Conservation (phyloP, 2,888 invertebrate species). For the Clunio marinus region DNA sequence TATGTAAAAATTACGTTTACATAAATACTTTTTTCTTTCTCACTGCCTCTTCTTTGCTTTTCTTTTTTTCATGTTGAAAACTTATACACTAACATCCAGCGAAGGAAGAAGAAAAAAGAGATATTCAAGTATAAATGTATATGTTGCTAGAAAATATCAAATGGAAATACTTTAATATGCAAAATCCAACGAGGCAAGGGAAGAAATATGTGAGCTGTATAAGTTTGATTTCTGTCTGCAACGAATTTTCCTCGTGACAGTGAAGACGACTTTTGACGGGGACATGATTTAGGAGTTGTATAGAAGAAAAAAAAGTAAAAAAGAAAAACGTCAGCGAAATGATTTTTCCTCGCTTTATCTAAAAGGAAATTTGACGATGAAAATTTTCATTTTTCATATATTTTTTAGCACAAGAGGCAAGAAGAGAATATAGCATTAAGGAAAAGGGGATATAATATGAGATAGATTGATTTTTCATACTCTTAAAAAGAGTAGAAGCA, state of each 20-base stretch:
- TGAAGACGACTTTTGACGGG: background rate
- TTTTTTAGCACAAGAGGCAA: background rate
- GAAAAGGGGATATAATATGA: conserved; percentile 23
- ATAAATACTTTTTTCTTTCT: too few relatives aligned
- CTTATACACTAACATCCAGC: conserved; percentile 27
- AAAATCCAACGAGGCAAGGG: background rate
- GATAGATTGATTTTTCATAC: conserved; percentile 25
- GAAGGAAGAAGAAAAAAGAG: background rate
- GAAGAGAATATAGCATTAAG: background rate
- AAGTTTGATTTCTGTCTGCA: conserved; percentile 2
- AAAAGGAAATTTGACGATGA: conserved; percentile 29
- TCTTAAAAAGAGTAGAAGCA: background rate
- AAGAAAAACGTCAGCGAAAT: conserved; percentile 25
- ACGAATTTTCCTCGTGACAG: background rate
- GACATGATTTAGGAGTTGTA: background rate
- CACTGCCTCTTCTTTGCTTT: conserved; percentile 22
- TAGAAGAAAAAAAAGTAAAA: background rate
- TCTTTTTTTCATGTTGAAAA: conserved; percentile 13
- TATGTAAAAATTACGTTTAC: conserved; percentile 37
- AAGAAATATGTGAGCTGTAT: background rate
- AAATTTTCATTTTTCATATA: conserved; percentile 28
- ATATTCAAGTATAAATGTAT: conserved; percentile 5
- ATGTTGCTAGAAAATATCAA: conserved; percentile 21
- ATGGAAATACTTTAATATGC: conserved; percentile 31
- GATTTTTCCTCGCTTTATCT: background rate